Conservation (phyloP, 2,113 vertebrate species). For the Artemisiospiza belli region DNA sequence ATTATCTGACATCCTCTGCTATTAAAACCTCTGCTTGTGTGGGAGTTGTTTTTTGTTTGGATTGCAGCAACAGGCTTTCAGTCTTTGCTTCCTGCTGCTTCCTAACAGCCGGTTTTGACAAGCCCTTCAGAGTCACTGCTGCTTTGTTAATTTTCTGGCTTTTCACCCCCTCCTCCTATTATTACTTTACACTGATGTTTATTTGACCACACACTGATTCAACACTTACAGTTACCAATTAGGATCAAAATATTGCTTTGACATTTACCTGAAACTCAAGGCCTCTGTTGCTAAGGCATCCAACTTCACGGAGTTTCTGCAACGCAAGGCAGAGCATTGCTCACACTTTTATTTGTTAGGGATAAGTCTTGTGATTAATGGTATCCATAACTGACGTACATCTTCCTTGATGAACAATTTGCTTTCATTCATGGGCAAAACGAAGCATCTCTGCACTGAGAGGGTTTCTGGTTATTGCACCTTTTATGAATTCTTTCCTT, state of each 20-base stretch:
- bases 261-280: conserved; percentile 10
- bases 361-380: not conserved
- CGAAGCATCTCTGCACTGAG: not conserved
- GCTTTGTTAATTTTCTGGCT: conserved; percentile 20
- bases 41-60: not conserved
- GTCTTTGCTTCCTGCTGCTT: conserved; percentile 25
- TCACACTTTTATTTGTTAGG: not conserved
- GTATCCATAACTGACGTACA: not conserved
- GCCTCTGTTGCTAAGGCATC: not conserved
- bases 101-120: not conserved
- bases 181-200: not conserved
- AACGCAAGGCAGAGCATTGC: not conserved
- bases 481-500: not conserved
- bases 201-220: conserved; percentile 31
- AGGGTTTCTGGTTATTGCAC: not conserved
- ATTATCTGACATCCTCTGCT: not conserved
- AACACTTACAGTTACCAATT: not conserved
- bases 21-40: not conserved
- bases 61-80: conserved; percentile 3
- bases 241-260: conserved; percentile 11
- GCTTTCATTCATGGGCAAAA: not conserved
- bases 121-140: not conserved
- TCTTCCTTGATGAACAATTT: not conserved
- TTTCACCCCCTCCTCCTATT: not conserved
- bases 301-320: not conserved